phyloP scores from a whole-genome alignment of 2,888 invertebrate genomes.

The Xestoiulus laeticollis region DNA sequence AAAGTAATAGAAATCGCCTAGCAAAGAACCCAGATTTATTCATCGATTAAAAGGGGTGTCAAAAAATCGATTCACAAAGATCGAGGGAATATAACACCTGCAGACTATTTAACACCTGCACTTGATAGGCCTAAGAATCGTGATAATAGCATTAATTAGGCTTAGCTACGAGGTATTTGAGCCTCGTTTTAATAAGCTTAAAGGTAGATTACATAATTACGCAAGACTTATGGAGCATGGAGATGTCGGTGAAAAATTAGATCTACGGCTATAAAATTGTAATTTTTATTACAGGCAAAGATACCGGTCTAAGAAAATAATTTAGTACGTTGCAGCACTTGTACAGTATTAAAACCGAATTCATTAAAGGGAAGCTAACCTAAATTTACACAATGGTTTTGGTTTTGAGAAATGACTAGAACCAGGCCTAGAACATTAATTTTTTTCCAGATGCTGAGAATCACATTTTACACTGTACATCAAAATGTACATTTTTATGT shows the following conservation, averaged over 20 bases:
- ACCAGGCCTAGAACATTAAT: too few relatives aligned
- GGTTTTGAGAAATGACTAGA: too few relatives aligned
- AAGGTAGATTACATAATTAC: not conserved
- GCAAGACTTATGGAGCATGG: not conserved
- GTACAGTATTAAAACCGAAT: too few relatives aligned
- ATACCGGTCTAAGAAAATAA: not conserved
- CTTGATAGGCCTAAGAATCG: not conserved
- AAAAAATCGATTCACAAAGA: not conserved
- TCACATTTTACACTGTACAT: too few relatives aligned
- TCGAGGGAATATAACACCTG: not conserved
- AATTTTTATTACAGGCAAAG: not conserved
- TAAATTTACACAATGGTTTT: too few relatives aligned
- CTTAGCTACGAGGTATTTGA: not conserved
- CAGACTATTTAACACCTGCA: not conserved
- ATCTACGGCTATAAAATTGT: not conserved
- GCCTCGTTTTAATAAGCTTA: not conserved
- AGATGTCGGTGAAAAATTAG: not conserved
- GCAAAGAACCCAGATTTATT: not conserved
- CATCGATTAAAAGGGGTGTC: not conserved
- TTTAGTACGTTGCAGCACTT: not conserved
- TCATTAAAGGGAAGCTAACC: too few relatives aligned
- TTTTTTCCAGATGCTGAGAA: too few relatives aligned
- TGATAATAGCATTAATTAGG: constrained; percentile 8
- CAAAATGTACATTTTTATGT: too few relatives aligned
- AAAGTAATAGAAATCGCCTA: not conserved